Evolutionary conservation across 2,888 invertebrate genomes (phyloP).

Genomic region (Volucella zonaria): DNA sequence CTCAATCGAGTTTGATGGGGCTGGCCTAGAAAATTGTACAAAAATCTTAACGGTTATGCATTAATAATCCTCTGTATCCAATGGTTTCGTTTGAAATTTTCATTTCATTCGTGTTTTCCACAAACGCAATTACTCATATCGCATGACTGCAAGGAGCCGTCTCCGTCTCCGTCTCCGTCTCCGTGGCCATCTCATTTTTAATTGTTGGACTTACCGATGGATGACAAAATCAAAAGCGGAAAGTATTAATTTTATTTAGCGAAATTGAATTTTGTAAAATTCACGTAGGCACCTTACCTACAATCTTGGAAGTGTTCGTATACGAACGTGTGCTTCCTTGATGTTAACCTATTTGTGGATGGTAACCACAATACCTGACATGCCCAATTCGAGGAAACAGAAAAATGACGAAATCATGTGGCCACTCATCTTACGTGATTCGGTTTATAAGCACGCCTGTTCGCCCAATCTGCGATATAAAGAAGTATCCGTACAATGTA

Average conservation of each 20-base stretch:
- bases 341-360: slow-evolving; percentile 62
- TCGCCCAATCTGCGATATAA: slow-evolving; percentile 17
- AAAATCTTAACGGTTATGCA: no score
- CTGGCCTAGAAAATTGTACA: no score
- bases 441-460: slow-evolving; percentile 54
- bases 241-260: slow-evolving; percentile 54
- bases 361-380: slow-evolving; percentile 55
- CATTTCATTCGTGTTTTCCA: slow-evolving; percentile 6
- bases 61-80: no score
- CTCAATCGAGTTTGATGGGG: no score
- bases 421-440: slow-evolving; percentile 74
- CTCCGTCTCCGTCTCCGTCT: no score
- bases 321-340: slow-evolving; percentile 50
- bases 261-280: slow-evolving; percentile 45
- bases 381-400: slow-evolving; percentile 68
- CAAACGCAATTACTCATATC: slow-evolving; percentile 44
- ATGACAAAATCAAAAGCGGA: slow-evolving; percentile 66
- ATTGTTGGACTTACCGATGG: slow-evolving; percentile 64
- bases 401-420: slow-evolving; percentile 57
- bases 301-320: no score
- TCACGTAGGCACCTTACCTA: slow-evolving; percentile 40
- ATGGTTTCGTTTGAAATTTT: no score
- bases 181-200: slow-evolving; percentile 19
- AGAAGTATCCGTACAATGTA: neutral
- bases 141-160: slow-evolving; percentile 41